These are phyloP conservation scores for Oncorhynchus keta DNA, from an alignment of 2,113 vertebrate species.

Conservation along the genomic window DNA sequence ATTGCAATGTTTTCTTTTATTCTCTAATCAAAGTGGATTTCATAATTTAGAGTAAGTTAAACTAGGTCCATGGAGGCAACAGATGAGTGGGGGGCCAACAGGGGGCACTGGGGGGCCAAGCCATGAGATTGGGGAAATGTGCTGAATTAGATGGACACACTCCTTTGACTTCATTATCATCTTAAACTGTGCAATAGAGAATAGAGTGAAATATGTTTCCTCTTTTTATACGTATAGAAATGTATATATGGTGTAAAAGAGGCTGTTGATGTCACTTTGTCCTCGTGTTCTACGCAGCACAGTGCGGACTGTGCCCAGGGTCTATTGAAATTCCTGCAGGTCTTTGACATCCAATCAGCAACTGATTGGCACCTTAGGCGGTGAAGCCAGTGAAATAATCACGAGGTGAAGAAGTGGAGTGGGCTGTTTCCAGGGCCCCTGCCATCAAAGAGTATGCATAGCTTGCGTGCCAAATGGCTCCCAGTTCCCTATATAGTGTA, in stretches of 20 bases:
- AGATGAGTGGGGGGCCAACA: constrained; percentile 73
- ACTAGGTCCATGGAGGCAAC: constrained; percentile 47
- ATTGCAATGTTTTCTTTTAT: too few relatives aligned
- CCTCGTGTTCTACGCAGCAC: constrained; percentile 10
- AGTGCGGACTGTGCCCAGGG: constrained; percentile 44
- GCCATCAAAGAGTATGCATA: constrained; percentile 14
- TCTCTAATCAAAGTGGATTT: too few relatives aligned
- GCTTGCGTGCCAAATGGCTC: too few relatives aligned
- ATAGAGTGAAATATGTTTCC: constrained; percentile 29
- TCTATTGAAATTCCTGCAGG: constrained; percentile 47
- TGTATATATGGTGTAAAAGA: constrained; percentile 15
- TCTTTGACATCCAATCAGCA: constrained; percentile 62
- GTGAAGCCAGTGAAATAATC: constrained; percentile 63
- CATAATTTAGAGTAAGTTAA: neutral
- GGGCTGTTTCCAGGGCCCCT: constrained; percentile 46
- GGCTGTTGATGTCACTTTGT: constrained; percentile 52
- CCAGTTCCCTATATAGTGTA: too few relatives aligned
- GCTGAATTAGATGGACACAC: constrained; percentile 22
- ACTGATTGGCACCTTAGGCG: constrained; percentile 67
- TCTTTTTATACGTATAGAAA: constrained; percentile 37
- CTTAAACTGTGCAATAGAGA: neutral
- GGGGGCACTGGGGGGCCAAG: constrained; percentile 75
- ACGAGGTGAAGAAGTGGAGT: constrained; percentile 53
- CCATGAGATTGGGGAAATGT: constrained; percentile 51
- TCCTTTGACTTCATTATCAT: constrained; percentile 17